phyloP scores from a whole-genome alignment of 1,140 invertebrate species.

The Diprion similis region DNA sequence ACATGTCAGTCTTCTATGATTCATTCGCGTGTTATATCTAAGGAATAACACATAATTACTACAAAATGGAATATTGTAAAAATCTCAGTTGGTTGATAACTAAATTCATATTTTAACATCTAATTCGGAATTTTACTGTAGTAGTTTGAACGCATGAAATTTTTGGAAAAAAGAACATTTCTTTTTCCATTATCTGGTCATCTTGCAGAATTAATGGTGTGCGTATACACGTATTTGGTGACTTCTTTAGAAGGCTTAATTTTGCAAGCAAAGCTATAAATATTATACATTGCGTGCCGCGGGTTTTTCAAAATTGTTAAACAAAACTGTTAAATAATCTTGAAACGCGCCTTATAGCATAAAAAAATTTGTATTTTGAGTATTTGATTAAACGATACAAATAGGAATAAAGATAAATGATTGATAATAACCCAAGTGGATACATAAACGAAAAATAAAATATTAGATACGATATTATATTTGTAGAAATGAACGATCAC shows the following conservation, averaged over 20 bases:
- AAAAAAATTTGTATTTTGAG: slow-evolving; percentile 59
- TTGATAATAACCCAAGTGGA: slow-evolving; percentile 58
- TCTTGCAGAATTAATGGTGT: background rate
- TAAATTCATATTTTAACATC: no score
- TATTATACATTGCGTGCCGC: slow-evolving; percentile 44
- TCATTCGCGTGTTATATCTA: no score
- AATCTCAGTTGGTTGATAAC: no score
- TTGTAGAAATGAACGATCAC: slow-evolving; percentile 59
- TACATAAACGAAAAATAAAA: slow-evolving; percentile 51
- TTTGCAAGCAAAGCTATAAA: slow-evolving; percentile 48
- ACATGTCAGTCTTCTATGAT: no score
- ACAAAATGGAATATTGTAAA: no score
- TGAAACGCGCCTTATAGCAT: slow-evolving; percentile 45
- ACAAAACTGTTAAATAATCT: slow-evolving; percentile 37
- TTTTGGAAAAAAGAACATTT: no score
- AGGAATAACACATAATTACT: no score
- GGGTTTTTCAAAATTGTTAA: slow-evolving; percentile 40
- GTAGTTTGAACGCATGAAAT: no score
- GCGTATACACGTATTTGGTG: slow-evolving; percentile 10
- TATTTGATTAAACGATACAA: slow-evolving; percentile 59
- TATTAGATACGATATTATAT: slow-evolving; percentile 60
- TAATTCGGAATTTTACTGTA: no score
- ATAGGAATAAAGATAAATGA: slow-evolving; percentile 54
- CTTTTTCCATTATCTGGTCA: background rate
- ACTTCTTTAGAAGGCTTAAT: slow-evolving; percentile 50